Percentiles rank a stretch among this genome's conserved stretches.
Conservation (phyloP, 2,888 invertebrate species). For the Eudasyphora cyanicolor region DNA sequence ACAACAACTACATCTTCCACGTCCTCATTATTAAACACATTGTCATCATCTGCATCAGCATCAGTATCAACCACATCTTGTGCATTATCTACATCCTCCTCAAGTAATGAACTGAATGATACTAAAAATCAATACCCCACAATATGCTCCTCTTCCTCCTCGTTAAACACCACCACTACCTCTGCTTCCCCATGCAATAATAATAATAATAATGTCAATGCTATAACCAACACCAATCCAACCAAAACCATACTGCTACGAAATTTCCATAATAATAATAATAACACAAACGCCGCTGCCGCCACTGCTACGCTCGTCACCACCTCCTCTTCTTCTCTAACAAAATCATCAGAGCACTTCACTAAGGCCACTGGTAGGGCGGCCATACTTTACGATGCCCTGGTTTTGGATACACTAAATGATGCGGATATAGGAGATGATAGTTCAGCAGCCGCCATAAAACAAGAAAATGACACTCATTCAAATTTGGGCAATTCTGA, state of each 20-base stretch:
- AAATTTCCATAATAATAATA: constrained; percentile 46
- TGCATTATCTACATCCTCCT: constrained; percentile 57
- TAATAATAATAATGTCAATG: constrained; percentile 38
- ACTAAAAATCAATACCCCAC: constrained; percentile 60
- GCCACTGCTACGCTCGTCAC: constrained; percentile 14
- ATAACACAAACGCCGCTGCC: constrained; percentile 32
- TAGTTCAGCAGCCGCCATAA: constrained; percentile 27
- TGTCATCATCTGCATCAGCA: constrained; percentile 63
- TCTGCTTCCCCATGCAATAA: constrained; percentile 55
- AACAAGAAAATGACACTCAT: constrained; percentile 38
- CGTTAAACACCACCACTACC: constrained; percentile 57
- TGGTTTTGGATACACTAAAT: constrained; percentile 77
- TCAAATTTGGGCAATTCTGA: background rate
- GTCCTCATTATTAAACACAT: constrained; percentile 70
- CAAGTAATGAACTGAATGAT: constrained; percentile 61
- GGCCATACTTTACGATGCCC: constrained; percentile 76
- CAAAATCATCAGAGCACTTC: constrained; percentile 54
- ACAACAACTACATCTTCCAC: constrained; percentile 67
- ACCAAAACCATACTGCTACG: constrained; percentile 62
- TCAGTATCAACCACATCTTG: constrained; percentile 62
- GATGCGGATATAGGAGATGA: constrained; percentile 73
- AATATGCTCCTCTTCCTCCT: constrained; percentile 62
- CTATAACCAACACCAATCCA: constrained; percentile 64
- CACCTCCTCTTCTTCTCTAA: too few species aligned
- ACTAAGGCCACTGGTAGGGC: constrained; percentile 74